Evolutionary conservation across 2,113 vertebrate genomes (phyloP).

Genomic region (Lota lota): DNA sequence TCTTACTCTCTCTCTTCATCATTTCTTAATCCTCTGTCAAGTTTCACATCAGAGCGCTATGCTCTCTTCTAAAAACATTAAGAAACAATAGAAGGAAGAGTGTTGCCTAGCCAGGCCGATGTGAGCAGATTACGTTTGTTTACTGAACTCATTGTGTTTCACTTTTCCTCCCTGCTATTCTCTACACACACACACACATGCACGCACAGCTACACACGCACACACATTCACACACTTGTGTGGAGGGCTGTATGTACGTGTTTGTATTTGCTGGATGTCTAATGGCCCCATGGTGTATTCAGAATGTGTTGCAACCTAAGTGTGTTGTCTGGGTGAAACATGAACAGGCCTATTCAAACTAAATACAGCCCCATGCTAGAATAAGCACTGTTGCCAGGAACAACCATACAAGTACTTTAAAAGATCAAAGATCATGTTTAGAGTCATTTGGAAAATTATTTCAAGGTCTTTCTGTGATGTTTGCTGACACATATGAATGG

Average conservation of each 20-base stretch:
- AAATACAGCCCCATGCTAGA: conserved; percentile 1
- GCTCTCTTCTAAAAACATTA: neutral
- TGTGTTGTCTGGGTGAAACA: conserved; percentile 5
- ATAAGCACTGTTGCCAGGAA: neutral
- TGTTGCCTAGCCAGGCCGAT: conserved; percentile 15
- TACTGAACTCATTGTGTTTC: conserved; percentile 34
- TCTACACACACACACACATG: conserved; percentile 1
- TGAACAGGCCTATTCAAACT: conserved; percentile 1
- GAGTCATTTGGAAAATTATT: neutral
- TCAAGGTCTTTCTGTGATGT: neutral
- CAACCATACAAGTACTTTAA: neutral
- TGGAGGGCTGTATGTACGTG: conserved; percentile 3
- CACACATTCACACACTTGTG: neutral
- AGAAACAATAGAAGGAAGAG: conserved; percentile 62
- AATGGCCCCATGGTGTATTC: neutral
- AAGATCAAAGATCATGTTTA: neutral
- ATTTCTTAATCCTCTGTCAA: neutral
- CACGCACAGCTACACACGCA: neutral
- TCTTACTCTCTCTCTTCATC: neutral
- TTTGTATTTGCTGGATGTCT: neutral
- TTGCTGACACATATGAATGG: neutral
- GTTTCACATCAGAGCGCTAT: conserved; percentile 37
- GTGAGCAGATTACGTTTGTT: conserved; percentile 44
- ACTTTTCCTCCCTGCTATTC: conserved; percentile 2
- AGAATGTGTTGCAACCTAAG: neutral